Evolutionary conservation across 2,888 invertebrate genomes (phyloP).

Genomic region (Plagodis pulveraria): DNA sequence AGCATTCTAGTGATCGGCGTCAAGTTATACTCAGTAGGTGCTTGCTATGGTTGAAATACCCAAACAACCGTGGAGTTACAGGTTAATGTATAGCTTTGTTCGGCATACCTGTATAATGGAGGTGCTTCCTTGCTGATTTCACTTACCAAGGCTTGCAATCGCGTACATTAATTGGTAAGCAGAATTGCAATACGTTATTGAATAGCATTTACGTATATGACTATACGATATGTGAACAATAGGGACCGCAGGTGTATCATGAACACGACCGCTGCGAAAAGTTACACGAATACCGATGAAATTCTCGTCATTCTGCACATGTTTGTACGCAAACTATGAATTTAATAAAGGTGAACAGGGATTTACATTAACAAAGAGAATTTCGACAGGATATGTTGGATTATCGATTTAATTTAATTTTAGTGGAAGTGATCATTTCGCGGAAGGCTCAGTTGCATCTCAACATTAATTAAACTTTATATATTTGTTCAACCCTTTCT

Average conservation of each 20-base stretch:
- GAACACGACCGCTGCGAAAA: constrained; percentile 8
- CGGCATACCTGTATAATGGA: constrained; percentile 12
- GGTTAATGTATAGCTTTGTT: constrained; percentile 30
- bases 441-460: too few species aligned
- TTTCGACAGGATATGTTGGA: constrained; percentile 10
- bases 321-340: constrained; percentile 7
- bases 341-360: constrained; percentile 15
- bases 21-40: constrained; percentile 30
- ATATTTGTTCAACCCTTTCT: too few species aligned
- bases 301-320: constrained; percentile 21
- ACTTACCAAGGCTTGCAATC: constrained; percentile 16
- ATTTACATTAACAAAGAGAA: constrained; percentile 27
- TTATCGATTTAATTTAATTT: constrained; percentile 9
- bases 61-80: constrained; percentile 41
- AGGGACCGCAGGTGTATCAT: constrained; percentile 22
- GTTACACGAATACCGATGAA: constrained; percentile 13
- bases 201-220: constrained; percentile 4
- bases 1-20: constrained; percentile 37
- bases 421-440: too few species aligned
- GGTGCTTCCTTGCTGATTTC: constrained; percentile 22
- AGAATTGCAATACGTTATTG: constrained; percentile 8
- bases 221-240: constrained; percentile 16
- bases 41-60: constrained; percentile 44
- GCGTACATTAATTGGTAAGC: constrained; percentile 15
- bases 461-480: too few species aligned